Evolutionary conservation across 2,888 invertebrate species (phyloP).

Genomic region (Sarcophaga subvicina): DNA sequence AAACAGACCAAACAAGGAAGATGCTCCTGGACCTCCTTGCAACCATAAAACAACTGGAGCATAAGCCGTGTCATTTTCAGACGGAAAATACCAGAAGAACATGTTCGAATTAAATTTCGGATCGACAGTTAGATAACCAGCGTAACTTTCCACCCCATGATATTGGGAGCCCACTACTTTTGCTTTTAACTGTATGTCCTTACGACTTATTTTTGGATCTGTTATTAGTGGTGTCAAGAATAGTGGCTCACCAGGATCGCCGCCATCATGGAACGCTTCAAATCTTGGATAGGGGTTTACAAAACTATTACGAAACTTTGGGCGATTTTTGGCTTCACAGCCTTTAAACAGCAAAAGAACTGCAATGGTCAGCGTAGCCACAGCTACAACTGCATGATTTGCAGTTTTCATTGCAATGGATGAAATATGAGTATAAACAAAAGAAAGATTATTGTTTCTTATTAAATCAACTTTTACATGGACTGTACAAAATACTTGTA

Average conservation of each 20-base stretch:
- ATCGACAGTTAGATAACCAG: conserved; percentile 91
- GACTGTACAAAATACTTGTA: not conserved
- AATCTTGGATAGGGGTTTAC: conserved; percentile 81
- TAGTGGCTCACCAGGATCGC: conserved; percentile 82
- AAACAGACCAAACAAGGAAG: conserved; percentile 91
- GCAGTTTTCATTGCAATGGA: conserved; percentile 71
- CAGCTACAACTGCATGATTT: conserved; percentile 71
- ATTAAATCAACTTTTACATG: not conserved
- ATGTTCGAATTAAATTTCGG: conserved; percentile 89
- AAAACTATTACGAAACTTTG: conserved; percentile 75
- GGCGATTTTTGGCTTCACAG: conserved; percentile 22
- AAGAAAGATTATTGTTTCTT: not conserved
- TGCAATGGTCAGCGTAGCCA: conserved; percentile 23
- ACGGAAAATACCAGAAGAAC: conserved; percentile 96
- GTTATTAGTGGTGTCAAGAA: conserved; percentile 78
- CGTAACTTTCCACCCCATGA: conserved; percentile 82
- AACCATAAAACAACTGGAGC: conserved; percentile 92
- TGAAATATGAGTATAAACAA: not conserved
- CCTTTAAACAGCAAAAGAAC: not conserved
- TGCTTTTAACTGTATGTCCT: conserved; percentile 80
- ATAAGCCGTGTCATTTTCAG: conserved; percentile 82
- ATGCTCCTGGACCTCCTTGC: conserved; percentile 93
- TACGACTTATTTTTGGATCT: conserved; percentile 79
- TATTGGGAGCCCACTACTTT: conserved; percentile 77
- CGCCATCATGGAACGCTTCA: conserved; percentile 74